These are phyloP conservation scores for Motacilla alba DNA, from an alignment of 2,113 vertebrate genomes.

Conservation along the genomic window DNA sequence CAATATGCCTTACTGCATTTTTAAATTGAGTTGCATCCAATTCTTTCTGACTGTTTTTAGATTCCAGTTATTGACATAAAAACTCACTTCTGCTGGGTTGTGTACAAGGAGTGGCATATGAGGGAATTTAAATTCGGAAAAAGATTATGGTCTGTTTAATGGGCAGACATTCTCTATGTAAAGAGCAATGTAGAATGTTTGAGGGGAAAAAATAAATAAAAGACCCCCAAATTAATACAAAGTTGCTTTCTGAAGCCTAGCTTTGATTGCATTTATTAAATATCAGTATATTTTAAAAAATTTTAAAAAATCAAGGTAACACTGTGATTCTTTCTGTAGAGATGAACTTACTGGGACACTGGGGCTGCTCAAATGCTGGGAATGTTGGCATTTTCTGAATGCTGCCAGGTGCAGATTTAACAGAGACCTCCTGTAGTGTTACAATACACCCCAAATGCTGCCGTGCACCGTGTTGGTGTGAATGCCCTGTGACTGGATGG, in stretches of 20 bases:
- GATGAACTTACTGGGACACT: not conserved
- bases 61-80: not conserved
- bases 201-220: not conserved
- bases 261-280: not conserved
- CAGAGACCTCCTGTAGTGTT: not conserved
- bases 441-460: not conserved
- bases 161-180: not conserved
- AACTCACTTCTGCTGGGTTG: not conserved
- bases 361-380: not conserved
- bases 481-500: not conserved
- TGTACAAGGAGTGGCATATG: not conserved
- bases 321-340: not conserved
- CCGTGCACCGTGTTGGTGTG: accelerated
- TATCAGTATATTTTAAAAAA: not conserved
- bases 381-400: not conserved
- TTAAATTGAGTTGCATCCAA: not conserved
- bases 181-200: accelerated
- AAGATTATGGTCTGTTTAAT: not conserved
- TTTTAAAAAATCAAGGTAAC: not conserved
- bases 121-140: not conserved
- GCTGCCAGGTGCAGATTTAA: not conserved
- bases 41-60: not conserved
- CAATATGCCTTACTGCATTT: not conserved
- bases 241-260: not conserved
- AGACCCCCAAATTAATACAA: not conserved